These are phyloP conservation scores for Dryomyza anilis DNA, from an alignment of 2,888 invertebrate genomes.

Conservation along the genomic window DNA sequence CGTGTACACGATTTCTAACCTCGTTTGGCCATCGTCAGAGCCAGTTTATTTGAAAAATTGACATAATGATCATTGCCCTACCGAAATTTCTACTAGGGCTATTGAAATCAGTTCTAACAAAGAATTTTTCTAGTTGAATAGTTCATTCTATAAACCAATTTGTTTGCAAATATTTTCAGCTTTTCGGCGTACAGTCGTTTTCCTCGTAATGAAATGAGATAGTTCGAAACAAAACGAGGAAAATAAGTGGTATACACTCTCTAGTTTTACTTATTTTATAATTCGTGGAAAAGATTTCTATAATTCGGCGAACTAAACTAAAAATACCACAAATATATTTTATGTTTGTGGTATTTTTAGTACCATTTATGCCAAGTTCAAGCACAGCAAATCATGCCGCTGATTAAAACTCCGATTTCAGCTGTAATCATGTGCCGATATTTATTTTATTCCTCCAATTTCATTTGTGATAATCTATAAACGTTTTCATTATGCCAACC, in stretches of 20 bases:
- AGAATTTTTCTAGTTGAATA: conserved; percentile 9
- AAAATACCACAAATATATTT: not conserved
- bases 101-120: conserved; percentile 10
- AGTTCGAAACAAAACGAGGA: not conserved
- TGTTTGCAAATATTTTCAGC: conserved; percentile 24
- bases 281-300: not conserved
- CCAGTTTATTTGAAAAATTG: too few species aligned
- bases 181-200: not conserved
- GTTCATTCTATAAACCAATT: conserved; percentile 24
- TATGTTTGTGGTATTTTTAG: not conserved
- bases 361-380: not conserved
- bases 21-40: too few species aligned
- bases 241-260: not conserved
- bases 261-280: not conserved
- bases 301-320: not conserved
- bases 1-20: too few species aligned
- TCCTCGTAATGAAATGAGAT: not conserved
- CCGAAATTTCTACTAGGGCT: too few species aligned
- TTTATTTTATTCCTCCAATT: conserved; percentile 10
- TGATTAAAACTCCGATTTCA: not conserved
- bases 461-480: not conserved
- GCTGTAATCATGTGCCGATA: conserved; percentile 1
- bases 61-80: too few species aligned
- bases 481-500: not conserved
- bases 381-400: not conserved